These are phyloP conservation scores for Shinisaurus crocodilurus DNA, from an alignment of 2,113 vertebrate species.

Conservation along the genomic window DNA sequence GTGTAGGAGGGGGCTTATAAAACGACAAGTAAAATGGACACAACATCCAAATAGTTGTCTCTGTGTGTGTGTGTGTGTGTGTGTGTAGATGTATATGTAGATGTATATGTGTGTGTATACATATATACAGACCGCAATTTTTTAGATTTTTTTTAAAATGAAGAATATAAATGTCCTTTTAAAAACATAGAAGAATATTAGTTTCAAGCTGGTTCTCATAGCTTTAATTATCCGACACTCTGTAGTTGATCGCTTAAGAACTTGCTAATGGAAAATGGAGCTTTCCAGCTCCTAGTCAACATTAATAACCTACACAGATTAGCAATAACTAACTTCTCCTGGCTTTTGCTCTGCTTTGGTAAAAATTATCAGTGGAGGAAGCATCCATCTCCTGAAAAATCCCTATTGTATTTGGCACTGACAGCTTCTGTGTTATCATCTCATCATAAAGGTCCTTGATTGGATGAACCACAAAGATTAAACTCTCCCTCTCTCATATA, in stretches of 20 bases:
- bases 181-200: slow-evolving; percentile 36
- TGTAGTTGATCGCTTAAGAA: slow-evolving; percentile 52
- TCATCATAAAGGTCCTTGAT: background rate
- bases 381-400: background rate
- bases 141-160: slow-evolving; percentile 15
- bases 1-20: slow-evolving; percentile 36
- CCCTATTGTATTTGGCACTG: background rate
- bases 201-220: slow-evolving; percentile 45
- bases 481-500: background rate
- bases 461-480: slow-evolving; percentile 13
- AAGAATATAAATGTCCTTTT: slow-evolving; percentile 46
- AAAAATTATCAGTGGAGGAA: background rate
- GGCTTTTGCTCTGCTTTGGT: slow-evolving; percentile 14
- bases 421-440: slow-evolving; percentile 11
- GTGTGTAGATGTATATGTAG: no score
- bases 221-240: slow-evolving; percentile 56
- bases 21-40: slow-evolving; percentile 59
- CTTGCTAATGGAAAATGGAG: slow-evolving; percentile 60
- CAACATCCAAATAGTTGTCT: slow-evolving; percentile 57
- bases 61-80: slow-evolving; percentile 5
- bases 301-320: slow-evolving; percentile 41
- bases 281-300: slow-evolving; percentile 43
- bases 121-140: slow-evolving; percentile 23
- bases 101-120: no score
- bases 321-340: slow-evolving; percentile 30